A percentile compares a stretch with the other conserved stretches of the same genome.
These are phyloP conservation scores for Drosophila obscura DNA, from an alignment of 1,140 invertebrate species.

Conservation along the genomic window DNA sequence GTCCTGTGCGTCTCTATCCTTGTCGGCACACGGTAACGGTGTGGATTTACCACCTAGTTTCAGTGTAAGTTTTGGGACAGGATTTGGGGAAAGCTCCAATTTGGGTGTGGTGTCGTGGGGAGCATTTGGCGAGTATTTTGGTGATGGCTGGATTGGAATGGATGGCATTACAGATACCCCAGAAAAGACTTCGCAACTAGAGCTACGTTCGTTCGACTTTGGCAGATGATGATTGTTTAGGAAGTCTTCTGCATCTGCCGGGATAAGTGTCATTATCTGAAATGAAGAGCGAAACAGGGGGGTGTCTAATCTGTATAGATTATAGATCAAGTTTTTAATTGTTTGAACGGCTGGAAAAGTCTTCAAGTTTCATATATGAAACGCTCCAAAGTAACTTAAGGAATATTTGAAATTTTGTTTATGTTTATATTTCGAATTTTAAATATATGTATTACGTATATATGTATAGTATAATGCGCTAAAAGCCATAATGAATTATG, in stretches of 20 bases:
- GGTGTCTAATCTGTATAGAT: too few species aligned
- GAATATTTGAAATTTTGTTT: too few species aligned
- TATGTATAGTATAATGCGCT: too few species aligned
- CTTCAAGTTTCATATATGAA: too few species aligned
- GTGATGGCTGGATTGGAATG: too few species aligned
- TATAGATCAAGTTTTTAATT: too few species aligned
- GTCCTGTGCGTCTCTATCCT: slow-evolving; percentile 11
- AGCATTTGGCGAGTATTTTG: not conserved
- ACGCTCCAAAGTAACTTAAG: too few species aligned
- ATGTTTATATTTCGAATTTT: too few species aligned
- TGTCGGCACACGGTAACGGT: slow-evolving; percentile 17
- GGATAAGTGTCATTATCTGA: slow-evolving; percentile 15
- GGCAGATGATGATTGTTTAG: not conserved
- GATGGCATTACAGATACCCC: not conserved
- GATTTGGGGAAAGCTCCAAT: slow-evolving; percentile 63
- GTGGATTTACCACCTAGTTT: slow-evolving; percentile 86
- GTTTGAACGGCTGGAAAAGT: too few species aligned
- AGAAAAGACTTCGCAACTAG: slow-evolving; percentile 4
- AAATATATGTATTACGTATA: too few species aligned
- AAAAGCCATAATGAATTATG: too few species aligned
- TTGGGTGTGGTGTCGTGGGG: slow-evolving; percentile 28
- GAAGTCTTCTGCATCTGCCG: slow-evolving; percentile 9
- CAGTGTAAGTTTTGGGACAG: slow-evolving; percentile 91
- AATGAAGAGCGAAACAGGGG: slow-evolving; percentile 1
- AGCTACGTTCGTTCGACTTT: not conserved